A percentile compares a stretch with the other conserved stretches of the same genome.
Evolutionary conservation across 2,797 vertebrate species (phyloP).

Genomic region (Nasua narica): DNA sequence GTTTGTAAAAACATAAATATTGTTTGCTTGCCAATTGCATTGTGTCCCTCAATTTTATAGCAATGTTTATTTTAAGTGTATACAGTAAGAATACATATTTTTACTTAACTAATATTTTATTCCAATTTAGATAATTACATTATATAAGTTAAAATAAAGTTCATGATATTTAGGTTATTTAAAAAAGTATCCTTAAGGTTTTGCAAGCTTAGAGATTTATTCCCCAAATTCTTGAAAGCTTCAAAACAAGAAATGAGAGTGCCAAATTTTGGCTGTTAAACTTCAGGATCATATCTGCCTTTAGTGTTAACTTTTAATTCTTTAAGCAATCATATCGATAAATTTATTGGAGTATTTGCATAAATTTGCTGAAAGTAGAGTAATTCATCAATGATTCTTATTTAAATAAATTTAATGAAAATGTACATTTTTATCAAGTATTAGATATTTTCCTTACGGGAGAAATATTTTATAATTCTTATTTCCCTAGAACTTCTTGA

Average conservation of each 20-base stretch:
- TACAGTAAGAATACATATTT: not conserved
- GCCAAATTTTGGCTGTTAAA: not conserved
- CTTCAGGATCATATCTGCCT: not conserved
- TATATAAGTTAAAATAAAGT: not conserved
- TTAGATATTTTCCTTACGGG: not conserved
- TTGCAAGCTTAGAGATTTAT: constrained; percentile 6
- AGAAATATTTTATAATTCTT: constrained; percentile 18
- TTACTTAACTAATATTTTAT: not conserved
- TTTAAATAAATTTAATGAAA: constrained; percentile 17
- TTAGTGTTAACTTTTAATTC: not conserved
- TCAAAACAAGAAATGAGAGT: not conserved
- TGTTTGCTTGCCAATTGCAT: not conserved
- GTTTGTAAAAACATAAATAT: not conserved
- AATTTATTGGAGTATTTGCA: not conserved
- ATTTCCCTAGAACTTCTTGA: not conserved
- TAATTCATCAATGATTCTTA: not conserved
- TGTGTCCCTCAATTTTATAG: not conserved
- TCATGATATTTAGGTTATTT: not conserved
- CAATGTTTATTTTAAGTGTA: not conserved
- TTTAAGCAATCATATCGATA: not conserved
- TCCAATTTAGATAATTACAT: not conserved
- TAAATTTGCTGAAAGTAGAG: not conserved
- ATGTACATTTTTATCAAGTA: not conserved
- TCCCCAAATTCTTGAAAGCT: not conserved
- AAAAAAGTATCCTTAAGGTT: not conserved